Base-by-base conservation (phyloP, 1,140 invertebrate genomes). In the Halyomorpha halys region DNA sequence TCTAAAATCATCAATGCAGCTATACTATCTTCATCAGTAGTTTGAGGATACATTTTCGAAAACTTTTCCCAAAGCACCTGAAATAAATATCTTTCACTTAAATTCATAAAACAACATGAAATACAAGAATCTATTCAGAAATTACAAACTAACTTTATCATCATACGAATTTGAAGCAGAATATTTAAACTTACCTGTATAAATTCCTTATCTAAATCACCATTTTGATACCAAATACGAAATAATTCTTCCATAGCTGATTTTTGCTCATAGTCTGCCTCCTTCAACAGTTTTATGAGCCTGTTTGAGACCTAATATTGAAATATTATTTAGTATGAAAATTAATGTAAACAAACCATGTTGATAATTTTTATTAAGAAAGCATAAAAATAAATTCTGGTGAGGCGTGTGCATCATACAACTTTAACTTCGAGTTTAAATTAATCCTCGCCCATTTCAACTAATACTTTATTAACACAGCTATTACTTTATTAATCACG, bases 61-160 rank as follows among this genome's bases (percentile, higher is more conserved):
- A 89, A 93, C 64, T 82, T 83, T 74, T 92, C 87, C 85, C 87
- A 93, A 39, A 93, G 76, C 14, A 91, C 80, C 79, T 86, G 72
- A 67, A 78, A 74, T 34, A 70, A 8, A 30, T 30, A 77, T 44
- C 65, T 64, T 68, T 62, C 16, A 53, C 16, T 51, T 51, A 51
- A 53, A 64, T 66, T n/a, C 18, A 56, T 56, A 60, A 44, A 44
- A 60, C 18, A 60, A 44, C 44, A 44, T 16, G 5, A 14, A 60
- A 39, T 23, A 15, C 21, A 2, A 30, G 3, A 27, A 56, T 3
- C 15, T 56, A 23, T 23, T 56, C 2, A 6, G 8, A 56, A 8
- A 56, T 21, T 5, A 56, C 6, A 15, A 4, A n/a, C n/a, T n/a
- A n/a, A 19, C 6, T 27, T 25, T 21, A 59, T 27, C n/a, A 27